Evolutionary conservation across 2,797 vertebrate genomes (phyloP), one percentile per base, ranked within the genome.

Genomic region (Ficedula albicollis): DNA sequence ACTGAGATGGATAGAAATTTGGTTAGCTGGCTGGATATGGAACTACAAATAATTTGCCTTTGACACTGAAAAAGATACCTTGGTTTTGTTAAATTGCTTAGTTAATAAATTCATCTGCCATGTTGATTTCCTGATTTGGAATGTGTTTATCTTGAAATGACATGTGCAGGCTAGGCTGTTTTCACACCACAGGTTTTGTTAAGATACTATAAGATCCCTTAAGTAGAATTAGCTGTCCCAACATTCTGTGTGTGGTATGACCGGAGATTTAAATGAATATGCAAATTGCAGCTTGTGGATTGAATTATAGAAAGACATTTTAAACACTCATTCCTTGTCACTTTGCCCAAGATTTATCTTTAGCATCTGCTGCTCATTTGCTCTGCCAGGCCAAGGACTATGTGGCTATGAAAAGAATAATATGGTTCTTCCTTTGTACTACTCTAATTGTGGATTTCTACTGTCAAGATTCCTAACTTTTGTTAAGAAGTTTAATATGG

Each of bases 301-400:
- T 89, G 48, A 91, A 72, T 89, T 96, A 58, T 30, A 60, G 64
- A 82, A 84, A 83, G 63, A 60, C 48, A 46, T 93, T 94, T 54
- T 49, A 55, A 95, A 74, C 27, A 43, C 6, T 80, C 27, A 15
- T 79, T 92, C 38, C 60, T 94, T 95, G 64, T 85, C 91, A 80
- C 41, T 91, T 87, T 91, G 60, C 60, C 64, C 58, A 84, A 92
- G 74, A 89, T 72, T 23, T 62, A 76, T 84, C 68, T 89, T 91
- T 80, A 96, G 22, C 60, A 85, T 87, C 89, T 93, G 89, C 60
- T 93, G 81, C 39, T 96, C 74, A 84, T 92, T 95, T 87, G 26
- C 41, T 94, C 59, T 89, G 36, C 75, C 67, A 90, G 70, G 55
- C 29, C 87, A 95, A 79, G 26, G 67, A 51, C 69, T 80, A 70